Percentiles rank a stretch among this genome's conserved stretches.
These are phyloP conservation scores for Austrolebias charrua DNA, from an alignment of 2,797 vertebrate species.

Conservation along the genomic window DNA sequence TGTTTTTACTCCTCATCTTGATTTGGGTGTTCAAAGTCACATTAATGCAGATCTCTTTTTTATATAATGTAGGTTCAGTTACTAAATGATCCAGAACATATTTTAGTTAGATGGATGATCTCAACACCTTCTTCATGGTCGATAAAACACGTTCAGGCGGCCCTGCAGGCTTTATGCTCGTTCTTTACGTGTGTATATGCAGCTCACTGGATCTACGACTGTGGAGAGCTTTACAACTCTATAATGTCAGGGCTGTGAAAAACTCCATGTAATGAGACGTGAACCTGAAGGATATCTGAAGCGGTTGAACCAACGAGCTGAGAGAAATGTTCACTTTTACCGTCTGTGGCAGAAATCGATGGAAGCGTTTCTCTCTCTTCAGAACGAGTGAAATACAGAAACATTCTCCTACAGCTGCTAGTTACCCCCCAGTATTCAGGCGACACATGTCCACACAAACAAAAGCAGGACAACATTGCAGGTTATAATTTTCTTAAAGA, in stretches of 20 bases:
- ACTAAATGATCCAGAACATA: background rate
- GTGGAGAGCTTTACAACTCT: background rate
- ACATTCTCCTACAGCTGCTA: conserved; percentile 2
- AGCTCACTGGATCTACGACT: background rate
- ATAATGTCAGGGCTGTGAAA: conserved; percentile 23
- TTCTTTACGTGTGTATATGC: background rate
- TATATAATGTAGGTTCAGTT: too few species aligned
- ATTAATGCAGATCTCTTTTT: too few species aligned
- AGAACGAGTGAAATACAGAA: conserved; percentile 5
- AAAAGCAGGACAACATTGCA: conserved; percentile 15
- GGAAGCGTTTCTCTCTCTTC: conserved; percentile 16
- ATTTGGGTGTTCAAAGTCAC: too few species aligned
- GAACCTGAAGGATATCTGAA: conserved; percentile 48
- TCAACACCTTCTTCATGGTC: conserved; percentile 7
- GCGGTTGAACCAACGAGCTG: conserved; percentile 57
- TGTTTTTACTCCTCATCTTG: conserved; percentile 1
- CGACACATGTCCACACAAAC: conserved; percentile 18
- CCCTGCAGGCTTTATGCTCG: background rate
- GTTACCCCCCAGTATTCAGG: conserved; percentile 36
- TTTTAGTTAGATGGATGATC: conserved; percentile 25
- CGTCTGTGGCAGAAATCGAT: conserved; percentile 48
- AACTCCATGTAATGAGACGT: conserved; percentile 43
- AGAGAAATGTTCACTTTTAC: conserved; percentile 48
- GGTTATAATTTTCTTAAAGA: conserved; percentile 6
- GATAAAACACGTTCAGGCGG: conserved; percentile 7